These are phyloP conservation scores for Ditylenchus dipsaci DNA, from an alignment of 1,140 invertebrate species.

Conservation along the genomic window DNA sequence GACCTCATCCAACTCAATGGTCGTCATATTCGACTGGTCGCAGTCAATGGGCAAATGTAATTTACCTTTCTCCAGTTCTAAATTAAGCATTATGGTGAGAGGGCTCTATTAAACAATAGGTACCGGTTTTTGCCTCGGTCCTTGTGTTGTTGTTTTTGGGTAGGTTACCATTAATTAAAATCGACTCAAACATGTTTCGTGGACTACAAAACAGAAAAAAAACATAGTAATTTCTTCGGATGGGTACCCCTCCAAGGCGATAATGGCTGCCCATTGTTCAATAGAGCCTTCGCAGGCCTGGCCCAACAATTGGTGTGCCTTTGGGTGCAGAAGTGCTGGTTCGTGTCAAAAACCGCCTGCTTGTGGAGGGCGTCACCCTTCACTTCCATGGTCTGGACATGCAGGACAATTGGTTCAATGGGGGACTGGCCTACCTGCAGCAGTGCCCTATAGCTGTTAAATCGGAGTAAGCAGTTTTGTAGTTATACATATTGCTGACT, in stretches of 20 bases:
- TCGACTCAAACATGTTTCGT: too few species aligned
- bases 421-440: slow-evolving; percentile 3
- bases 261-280: too few species aligned
- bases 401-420: slow-evolving; percentile 4
- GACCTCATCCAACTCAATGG: slow-evolving; percentile 1
- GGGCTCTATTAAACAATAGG: too few species aligned
- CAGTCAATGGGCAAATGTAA: slow-evolving; percentile 2
- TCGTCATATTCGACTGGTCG: not conserved
- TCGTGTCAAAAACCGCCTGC: slow-evolving; percentile 1
- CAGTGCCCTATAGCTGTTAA: slow-evolving; percentile 8
- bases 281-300: too few species aligned
- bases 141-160: too few species aligned
- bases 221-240: too few species aligned
- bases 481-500: not conserved
- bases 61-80: not conserved
- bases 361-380: not conserved
- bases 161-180: too few species aligned
- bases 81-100: too few species aligned
- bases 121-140: too few species aligned
- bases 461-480: slow-evolving; percentile 6
- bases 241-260: too few species aligned
- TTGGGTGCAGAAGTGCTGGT: slow-evolving; percentile 9
- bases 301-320: slow-evolving; percentile 1
- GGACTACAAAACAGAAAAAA: too few species aligned
- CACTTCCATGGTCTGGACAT: slow-evolving; percentile 6